Base-by-base conservation (phyloP, 2,888 invertebrate genomes). In the Gymnosoma rotundatum region DNA sequence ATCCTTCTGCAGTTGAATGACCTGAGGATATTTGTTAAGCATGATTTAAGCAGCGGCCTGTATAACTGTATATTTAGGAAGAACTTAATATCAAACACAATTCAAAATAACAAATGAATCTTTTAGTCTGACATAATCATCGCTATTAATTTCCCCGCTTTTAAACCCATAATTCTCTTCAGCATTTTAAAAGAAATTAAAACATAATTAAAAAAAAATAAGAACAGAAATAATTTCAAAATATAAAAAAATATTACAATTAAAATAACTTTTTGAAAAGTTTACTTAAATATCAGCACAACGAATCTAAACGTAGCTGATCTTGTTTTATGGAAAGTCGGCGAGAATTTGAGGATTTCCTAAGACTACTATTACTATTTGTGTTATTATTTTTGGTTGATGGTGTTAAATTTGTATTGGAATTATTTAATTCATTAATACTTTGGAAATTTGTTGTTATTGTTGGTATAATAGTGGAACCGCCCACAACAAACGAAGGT, bases 241-340 rank as follows among this genome's bases (percentile, higher is more conserved):
- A 82, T 48, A 52, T n/a, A 70, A 61, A 42, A 38, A 63, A 56
- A 74, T 7, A 7, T 5, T 5, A 32, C 61, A 12, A 63, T 80
- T 81, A 84, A 74, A 60, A 84, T 21, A 60, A 25, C 72, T 81
- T 81, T 32, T 61, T 84, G 56, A 84, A 63, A 81, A 82, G n/a
- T 60, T 85, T 80, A 61, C 81, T 78, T 85, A 89, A 89, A 89
- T 91, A 91, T 92, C 91, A 92, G 90, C 92, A 92, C 87, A 92
- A 90, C 87, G 92, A 92, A 89, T 92, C 92, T 73, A 91, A 89
- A 81, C 92, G 91, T 87, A 92, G 88, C 88, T 90, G 90, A 87
- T 92, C 92, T 87, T 91, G 91, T 87, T 92, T 92, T 85, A 92
- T 91, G 87, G 92, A 92, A 87, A 92, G 88, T 82, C 92, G 89